These are phyloP conservation scores for Silurus lanzhouensis DNA, from an alignment of 2,797 vertebrate species.

Conservation along the genomic window DNA sequence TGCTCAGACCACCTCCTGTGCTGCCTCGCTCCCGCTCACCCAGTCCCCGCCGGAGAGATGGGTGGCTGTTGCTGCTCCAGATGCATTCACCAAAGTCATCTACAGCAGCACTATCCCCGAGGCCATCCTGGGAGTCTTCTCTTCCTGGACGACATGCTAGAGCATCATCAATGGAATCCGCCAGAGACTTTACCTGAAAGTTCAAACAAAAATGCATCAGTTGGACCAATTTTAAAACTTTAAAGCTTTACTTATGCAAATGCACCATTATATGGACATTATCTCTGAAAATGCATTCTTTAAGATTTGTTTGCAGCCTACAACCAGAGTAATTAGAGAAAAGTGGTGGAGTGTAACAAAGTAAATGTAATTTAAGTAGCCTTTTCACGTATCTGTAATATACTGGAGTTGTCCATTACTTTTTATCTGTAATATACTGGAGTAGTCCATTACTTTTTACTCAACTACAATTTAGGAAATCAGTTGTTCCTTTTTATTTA, in stretches of 20 bases:
- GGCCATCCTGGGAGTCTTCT: slow-evolving; percentile 76
- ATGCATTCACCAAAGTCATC: slow-evolving; percentile 72
- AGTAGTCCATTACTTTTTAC: too few species aligned
- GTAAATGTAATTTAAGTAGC: too few species aligned
- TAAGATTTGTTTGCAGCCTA: neutral
- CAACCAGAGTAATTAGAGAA: neutral
- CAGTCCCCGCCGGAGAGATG: slow-evolving; percentile 60
- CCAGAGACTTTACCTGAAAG: slow-evolving; percentile 85
- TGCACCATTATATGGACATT: neutral
- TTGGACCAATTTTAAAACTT: neutral
- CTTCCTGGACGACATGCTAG: slow-evolving; percentile 82
- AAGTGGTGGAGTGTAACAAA: too few species aligned
- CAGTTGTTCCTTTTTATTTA: too few species aligned
- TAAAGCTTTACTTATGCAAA: neutral
- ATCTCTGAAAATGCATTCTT: neutral
- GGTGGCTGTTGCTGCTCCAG: slow-evolving; percentile 66
- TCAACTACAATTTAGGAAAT: too few species aligned
- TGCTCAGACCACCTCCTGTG: slow-evolving; percentile 72
- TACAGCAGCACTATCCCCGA: slow-evolving; percentile 73
- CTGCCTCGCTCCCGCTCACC: slow-evolving; percentile 61
- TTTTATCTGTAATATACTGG: too few species aligned
- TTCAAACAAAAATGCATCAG: slow-evolving; percentile 12
- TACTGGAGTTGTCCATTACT: too few species aligned
- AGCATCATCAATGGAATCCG: slow-evolving; percentile 90
- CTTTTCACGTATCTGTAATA: too few species aligned